phyloP scores from a whole-genome alignment of 1,140 invertebrate genomes.

The Drosophila mauritiana region DNA sequence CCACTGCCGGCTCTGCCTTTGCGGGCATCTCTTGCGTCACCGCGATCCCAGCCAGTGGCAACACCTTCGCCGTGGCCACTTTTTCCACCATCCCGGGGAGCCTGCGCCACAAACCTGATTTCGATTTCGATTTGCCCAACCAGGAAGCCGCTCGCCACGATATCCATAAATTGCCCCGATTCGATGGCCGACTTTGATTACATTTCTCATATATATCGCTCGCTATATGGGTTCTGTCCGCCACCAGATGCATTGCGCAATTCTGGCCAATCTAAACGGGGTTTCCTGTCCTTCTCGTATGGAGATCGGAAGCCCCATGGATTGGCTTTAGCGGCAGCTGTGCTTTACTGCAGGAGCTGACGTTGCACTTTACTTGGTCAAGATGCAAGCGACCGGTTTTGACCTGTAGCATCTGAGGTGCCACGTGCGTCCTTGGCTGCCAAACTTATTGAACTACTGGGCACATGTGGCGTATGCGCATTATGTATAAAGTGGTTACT shows the following conservation, averaged over 20 bases:
- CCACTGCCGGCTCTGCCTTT: slow-evolving; percentile 68
- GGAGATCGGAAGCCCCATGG: slow-evolving; percentile 34
- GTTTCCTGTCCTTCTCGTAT: slow-evolving; percentile 27
- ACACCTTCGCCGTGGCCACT: slow-evolving; percentile 67
- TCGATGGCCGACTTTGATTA: slow-evolving; percentile 57
- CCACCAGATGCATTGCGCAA: slow-evolving; percentile 39
- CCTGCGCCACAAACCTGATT: slow-evolving; percentile 75
- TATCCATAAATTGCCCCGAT: slow-evolving; percentile 55
- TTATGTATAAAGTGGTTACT: background rate
- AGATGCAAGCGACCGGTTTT: slow-evolving; percentile 48
- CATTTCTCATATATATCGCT: slow-evolving; percentile 41
- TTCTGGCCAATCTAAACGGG: slow-evolving; percentile 14
- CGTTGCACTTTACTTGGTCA: slow-evolving; percentile 15
- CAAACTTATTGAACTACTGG: slow-evolving; percentile 46
- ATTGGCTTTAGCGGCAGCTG: slow-evolving; percentile 11
- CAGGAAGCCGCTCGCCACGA: slow-evolving; percentile 57
- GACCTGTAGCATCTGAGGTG: slow-evolving; percentile 8
- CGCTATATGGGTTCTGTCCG: slow-evolving; percentile 64
- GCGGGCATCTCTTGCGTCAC: slow-evolving; percentile 60
- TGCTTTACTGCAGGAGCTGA: slow-evolving; percentile 25
- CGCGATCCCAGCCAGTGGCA: slow-evolving; percentile 45
- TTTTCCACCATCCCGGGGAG: slow-evolving; percentile 41
- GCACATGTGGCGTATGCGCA: slow-evolving; percentile 30
- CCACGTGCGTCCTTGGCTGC: slow-evolving; percentile 57
- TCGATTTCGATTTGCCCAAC: slow-evolving; percentile 59